These are phyloP conservation scores for Heterocephalus glaber DNA, from an alignment of 2,113 vertebrate genomes.

Conservation along the genomic window DNA sequence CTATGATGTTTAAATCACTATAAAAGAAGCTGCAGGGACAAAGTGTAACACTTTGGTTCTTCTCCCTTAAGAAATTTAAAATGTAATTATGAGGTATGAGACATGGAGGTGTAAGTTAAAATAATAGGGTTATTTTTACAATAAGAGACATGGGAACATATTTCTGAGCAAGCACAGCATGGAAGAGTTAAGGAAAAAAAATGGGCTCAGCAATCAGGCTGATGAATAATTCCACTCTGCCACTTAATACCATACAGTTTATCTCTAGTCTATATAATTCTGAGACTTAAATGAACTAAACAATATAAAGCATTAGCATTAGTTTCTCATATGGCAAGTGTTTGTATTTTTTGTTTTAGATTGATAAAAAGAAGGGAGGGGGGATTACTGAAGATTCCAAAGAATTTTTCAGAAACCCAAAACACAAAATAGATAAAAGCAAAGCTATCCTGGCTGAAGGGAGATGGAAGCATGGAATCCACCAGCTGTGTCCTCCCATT, in stretches of 20 bases:
- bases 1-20: slow-evolving; percentile 27
- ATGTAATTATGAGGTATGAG: slow-evolving; percentile 2
- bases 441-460: neutral
- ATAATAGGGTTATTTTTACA: neutral
- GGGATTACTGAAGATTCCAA: neutral
- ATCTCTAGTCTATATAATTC: neutral
- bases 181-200: neutral
- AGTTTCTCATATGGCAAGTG: neutral
- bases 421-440: neutral
- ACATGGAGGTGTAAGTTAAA: neutral
- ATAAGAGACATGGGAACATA: neutral
- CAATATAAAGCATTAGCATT: neutral
- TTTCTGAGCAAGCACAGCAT: neutral
- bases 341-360: neutral
- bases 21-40: neutral
- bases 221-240: neutral
- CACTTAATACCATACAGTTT: neutral
- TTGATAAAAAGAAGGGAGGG: neutral
- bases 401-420: neutral
- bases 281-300: neutral
- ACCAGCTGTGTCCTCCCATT: neutral
- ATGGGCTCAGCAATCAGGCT: neutral
- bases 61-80: neutral
- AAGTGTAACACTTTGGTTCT: neutral
- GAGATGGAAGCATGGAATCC: neutral